Evolutionary conservation across 2,888 invertebrate species (phyloP), one percentile per base, ranked within the genome.

Genomic region (Ypsolopha sequella): DNA sequence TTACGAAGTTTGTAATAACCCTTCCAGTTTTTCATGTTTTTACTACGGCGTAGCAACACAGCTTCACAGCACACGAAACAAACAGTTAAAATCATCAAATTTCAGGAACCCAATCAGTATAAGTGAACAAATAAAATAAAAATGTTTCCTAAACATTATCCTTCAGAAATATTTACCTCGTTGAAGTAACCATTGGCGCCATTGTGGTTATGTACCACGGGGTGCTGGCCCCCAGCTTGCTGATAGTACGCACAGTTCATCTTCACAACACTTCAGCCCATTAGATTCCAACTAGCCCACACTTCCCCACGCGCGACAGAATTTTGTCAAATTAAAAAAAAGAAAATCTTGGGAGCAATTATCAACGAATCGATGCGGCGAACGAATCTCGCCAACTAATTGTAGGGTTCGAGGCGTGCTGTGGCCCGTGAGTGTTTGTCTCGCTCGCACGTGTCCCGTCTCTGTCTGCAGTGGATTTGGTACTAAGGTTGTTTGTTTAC

Each of bases 351-450:
- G 73, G 73, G 78, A 77, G 75, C 80, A 81, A 82, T 84, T 85
- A 84, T 77, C 75, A 72, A 85, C 85, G 85, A 84, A 84, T 82
- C 79, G 85, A 84, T 85, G 81, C 81, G 77, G 71, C 85, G 84
- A 76, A 76, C 79, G 85, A 80, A 86, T 82, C 84, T 85, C 77
- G 80, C 73, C 78, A 78, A 85, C 85, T 86, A 86, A 86, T 86
- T 86, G 86, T 71, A 79, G 86, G 85, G 80, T 85, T 75, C 66
- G 71, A 63, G 67, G 72, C 70, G 63, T 64, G 65, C 60, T 68
- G 63, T 60, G 61, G 65, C 64, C 64, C 65, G 69, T 62, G 58
- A 59, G 62, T 56, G 54, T n/a, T 7, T 35, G 60, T 70, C 78
- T 69, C 75, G 52, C 73, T 80, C 73, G 63, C 68, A 58, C 73